Conservation (phyloP, 1,140 invertebrate species). For the Telenomus remus region DNA sequence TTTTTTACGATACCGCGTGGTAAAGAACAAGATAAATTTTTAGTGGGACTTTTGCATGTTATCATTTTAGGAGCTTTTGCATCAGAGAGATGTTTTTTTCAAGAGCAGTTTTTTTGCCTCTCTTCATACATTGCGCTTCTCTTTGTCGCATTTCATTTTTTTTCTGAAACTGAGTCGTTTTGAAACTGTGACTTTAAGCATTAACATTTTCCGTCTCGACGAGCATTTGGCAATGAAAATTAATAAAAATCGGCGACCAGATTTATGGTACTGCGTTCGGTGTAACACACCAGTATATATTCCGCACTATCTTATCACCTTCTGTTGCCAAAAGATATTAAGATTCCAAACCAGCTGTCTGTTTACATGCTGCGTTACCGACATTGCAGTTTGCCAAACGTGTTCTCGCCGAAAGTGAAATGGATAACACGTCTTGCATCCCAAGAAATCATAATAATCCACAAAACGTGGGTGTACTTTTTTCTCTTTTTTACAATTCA, state of each 20-base stretch:
- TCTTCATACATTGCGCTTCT: too few relatives aligned
- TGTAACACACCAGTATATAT: conserved; percentile 27
- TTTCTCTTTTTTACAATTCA: too few relatives aligned
- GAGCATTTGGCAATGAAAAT: conserved; percentile 43
- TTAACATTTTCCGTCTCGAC: conserved; percentile 26
- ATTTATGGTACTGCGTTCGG: conserved; percentile 21
- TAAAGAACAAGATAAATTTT: too few relatives aligned
- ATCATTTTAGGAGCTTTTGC: too few relatives aligned
- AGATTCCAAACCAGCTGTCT: conserved; percentile 18
- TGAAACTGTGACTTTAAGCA: conserved; percentile 16
- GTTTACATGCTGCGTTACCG: conserved; percentile 20
- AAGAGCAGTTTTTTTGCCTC: too few relatives aligned
- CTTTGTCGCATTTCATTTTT: background rate
- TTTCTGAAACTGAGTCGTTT: conserved; percentile 20
- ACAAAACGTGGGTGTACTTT: too few relatives aligned
- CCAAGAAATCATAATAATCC: too few relatives aligned
- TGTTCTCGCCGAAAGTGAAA: too few relatives aligned
- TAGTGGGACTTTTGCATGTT: too few relatives aligned
- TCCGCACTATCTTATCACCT: conserved; percentile 33
- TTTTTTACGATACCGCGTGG: too few relatives aligned
- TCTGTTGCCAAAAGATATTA: conserved; percentile 37
- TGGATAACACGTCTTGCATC: too few relatives aligned
- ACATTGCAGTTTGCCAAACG: background rate
- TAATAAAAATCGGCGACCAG: conserved; percentile 24
- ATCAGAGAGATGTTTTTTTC: too few relatives aligned